Evolutionary conservation across 2,797 vertebrate genomes (phyloP), one percentile per base, ranked within the genome.

Genomic region (Oceanodroma leucorhoa): DNA sequence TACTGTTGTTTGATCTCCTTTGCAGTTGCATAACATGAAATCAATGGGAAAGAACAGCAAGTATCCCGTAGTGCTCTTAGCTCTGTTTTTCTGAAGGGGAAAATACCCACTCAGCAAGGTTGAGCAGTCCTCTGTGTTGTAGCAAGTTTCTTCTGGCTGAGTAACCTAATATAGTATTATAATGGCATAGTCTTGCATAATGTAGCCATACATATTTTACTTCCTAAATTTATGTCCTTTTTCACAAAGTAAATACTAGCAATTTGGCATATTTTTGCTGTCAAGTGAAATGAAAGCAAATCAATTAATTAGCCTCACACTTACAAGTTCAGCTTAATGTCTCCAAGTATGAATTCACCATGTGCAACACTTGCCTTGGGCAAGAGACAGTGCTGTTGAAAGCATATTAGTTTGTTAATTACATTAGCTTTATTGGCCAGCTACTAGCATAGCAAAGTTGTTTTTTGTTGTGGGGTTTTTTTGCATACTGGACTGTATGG

Each of bases 21-120:
- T 93, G 87, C 82, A 75, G 95, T 94, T 95, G 87, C 55, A 83
- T 91, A 96, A 93, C 79, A 22, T 73, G 29, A 92, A 96, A 96
- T 96, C 95, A 94, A 87, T 95, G 77, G 71, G 80, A 70, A 86
- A 72, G 65, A 79, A 75, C 80, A 86, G 70, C 38, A 75, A 89
- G 76, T 69, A 54, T 81, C 41, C 83, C 79, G 66, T 51, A 51
- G 77, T 66, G 86, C 86, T 90, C 55, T 84, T 86, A 75, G 71
- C 82, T 75, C 16, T 66, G 19, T 36, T 51, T n/a, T 51, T 91
- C 57, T 86, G 32, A 67, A 60, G 79, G 45, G 45, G 30, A 78
- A 82, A 64, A 67, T 17, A 83, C 6, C 60, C 10, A 19, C 54
- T 87, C 67, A 45, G 92, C 82, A 94, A 65, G 40, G 29, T 26